Percentiles rank a stretch among this genome's conserved stretches.
Conservation (phyloP, 2,888 invertebrate genomes). For the Hecatera dysodea region DNA sequence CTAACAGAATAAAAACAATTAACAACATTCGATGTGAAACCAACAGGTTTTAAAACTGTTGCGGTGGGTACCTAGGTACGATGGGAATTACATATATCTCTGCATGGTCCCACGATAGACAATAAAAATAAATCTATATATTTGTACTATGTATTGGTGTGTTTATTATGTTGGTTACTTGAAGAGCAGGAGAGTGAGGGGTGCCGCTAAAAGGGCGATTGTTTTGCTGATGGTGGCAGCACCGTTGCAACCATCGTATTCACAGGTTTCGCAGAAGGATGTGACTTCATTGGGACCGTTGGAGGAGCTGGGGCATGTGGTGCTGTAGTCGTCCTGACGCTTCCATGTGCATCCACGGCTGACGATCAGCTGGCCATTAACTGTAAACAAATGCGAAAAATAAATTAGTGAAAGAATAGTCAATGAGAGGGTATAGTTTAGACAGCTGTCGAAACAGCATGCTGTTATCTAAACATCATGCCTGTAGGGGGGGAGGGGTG, state of each 20-base stretch:
- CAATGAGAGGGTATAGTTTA: neutral
- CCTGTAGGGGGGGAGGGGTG: neutral
- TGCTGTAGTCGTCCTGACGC: conserved; percentile 88
- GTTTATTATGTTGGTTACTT: conserved; percentile 75
- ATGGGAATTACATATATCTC: conserved; percentile 50
- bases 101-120: conserved; percentile 63
- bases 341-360: conserved; percentile 92
- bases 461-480: too few species aligned
- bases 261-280: conserved; percentile 93
- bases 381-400: conserved; percentile 79
- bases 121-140: conserved; percentile 52
- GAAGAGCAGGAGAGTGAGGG: conserved; percentile 82
- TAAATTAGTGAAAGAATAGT: conserved; percentile 8
- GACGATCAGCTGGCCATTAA: conserved; percentile 87
- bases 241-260: conserved; percentile 93
- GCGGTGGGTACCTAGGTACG: conserved; percentile 63
- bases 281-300: conserved; percentile 88
- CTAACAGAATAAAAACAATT: conserved; percentile 48
- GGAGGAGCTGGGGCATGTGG: conserved; percentile 86
- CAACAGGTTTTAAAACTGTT: conserved; percentile 40
- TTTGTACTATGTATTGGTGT: conserved; percentile 60
- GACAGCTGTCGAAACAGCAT: too few species aligned
- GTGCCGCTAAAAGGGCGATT: conserved; percentile 83
- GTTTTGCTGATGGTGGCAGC: conserved; percentile 87
- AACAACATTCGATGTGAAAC: conserved; percentile 59